phyloP scores from a whole-genome alignment of 2,113 vertebrate species.

The Clarias magur region DNA sequence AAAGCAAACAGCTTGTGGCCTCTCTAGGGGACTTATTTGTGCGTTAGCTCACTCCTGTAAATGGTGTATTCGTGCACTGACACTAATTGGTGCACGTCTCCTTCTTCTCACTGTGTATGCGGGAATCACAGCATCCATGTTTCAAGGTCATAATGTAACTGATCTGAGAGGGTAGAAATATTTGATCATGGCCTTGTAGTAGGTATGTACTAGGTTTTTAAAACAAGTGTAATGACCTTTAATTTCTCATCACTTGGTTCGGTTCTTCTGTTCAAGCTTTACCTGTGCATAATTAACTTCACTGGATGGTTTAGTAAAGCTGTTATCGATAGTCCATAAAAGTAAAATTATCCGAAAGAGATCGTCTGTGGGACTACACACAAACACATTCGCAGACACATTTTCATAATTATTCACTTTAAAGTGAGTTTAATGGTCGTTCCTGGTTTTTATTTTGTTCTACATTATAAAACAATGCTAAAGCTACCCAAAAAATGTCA shows the following conservation, averaged over 20 bases:
- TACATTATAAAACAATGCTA: no score
- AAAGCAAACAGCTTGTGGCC: slow-evolving; percentile 42
- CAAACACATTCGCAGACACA: background rate
- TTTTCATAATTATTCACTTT: background rate
- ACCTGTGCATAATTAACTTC: slow-evolving; percentile 9
- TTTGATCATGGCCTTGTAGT: slow-evolving; percentile 65
- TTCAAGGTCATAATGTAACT: slow-evolving; percentile 69
- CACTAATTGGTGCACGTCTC: slow-evolving; percentile 18
- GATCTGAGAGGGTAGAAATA: slow-evolving; percentile 47
- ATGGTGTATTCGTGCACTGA: slow-evolving; percentile 39
- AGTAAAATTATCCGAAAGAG: background rate
- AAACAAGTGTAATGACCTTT: slow-evolving; percentile 36
- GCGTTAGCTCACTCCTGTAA: slow-evolving; percentile 42
- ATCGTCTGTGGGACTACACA: background rate
- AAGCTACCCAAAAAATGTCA: no score
- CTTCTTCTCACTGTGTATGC: slow-evolving; percentile 23
- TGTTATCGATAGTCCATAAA: background rate
- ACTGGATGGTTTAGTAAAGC: background rate
- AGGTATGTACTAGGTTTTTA: slow-evolving; percentile 57
- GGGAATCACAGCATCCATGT: slow-evolving; percentile 22
- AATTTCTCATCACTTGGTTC: slow-evolving; percentile 37
- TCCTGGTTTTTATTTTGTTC: no score
- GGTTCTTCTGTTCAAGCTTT: background rate
- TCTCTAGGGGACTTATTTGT: slow-evolving; percentile 33
- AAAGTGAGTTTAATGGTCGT: no score